Conservation (phyloP, 2,888 invertebrate species). For the Ennomos fuscantarius region DNA sequence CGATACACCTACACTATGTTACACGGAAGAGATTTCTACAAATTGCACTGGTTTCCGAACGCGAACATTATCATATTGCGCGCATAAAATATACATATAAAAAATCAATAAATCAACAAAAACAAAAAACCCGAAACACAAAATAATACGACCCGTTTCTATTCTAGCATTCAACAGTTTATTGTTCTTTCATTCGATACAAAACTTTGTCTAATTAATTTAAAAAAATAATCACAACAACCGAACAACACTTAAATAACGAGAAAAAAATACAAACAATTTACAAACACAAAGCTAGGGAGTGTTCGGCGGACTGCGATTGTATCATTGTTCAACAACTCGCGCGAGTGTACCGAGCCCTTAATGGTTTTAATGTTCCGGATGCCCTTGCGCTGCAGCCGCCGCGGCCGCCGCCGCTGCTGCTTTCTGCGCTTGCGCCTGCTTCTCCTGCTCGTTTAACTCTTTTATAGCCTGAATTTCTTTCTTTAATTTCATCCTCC, state of each 20-base stretch:
- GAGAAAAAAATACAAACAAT: conserved; percentile 80
- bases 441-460: conserved; percentile 98
- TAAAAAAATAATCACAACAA: conserved; percentile 83
- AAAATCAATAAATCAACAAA: conserved; percentile 81
- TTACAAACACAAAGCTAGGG: conserved; percentile 79
- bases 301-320: conserved; percentile 77
- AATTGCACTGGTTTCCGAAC: conserved; percentile 85
- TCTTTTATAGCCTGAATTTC: conserved; percentile 99
- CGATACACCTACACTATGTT: conserved; percentile 81
- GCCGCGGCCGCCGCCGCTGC: conserved; percentile 91
- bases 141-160: conserved; percentile 85
- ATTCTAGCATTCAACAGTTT: conserved; percentile 82
- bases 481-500: conserved; percentile 99
- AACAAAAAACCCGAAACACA: conserved; percentile 80
- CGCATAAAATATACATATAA: conserved; percentile 77
- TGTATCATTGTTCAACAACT: conserved; percentile 64
- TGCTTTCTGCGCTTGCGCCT: conserved; percentile 96
- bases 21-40: conserved; percentile 85
- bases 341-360: conserved; percentile 43
- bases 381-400: conserved; percentile 89
- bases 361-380: conserved; percentile 70
- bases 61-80: conserved; percentile 80
- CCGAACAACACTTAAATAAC: conserved; percentile 85
- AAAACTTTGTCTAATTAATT: conserved; percentile 77
- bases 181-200: conserved; percentile 74